Evolutionary conservation across 2,888 invertebrate species (phyloP).

Genomic region (Dyspetes luteomarginatus): DNA sequence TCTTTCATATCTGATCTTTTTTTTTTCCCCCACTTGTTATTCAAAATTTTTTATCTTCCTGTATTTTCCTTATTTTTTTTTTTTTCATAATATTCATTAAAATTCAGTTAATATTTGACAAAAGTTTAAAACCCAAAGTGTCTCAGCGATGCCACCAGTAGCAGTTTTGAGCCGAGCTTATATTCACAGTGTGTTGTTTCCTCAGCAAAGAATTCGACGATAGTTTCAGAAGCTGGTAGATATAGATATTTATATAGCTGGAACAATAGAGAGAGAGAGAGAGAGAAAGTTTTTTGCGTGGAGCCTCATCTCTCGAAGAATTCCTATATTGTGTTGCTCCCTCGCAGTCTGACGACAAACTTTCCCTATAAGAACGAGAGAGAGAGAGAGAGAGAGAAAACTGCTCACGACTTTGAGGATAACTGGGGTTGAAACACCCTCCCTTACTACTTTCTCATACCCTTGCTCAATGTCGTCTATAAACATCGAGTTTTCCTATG

Average conservation of each 20-base stretch:
- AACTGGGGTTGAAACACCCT: constrained; percentile 18
- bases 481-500: neutral
- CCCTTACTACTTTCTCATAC: neutral
- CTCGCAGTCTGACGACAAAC: constrained; percentile 15
- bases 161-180: constrained; percentile 7
- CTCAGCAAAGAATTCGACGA: constrained; percentile 17
- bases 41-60: neutral
- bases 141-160: neutral
- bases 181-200: constrained; percentile 22
- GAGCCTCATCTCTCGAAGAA: constrained; percentile 27
- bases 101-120: neutral
- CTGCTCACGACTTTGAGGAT: constrained; percentile 26
- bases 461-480: neutral
- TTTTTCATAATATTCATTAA: constrained; percentile 3
- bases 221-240: constrained; percentile 1
- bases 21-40: neutral
- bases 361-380: constrained; percentile 27
- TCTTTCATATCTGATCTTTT: no score
- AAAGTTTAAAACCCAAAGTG: constrained; percentile 3
- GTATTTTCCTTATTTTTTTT: neutral
- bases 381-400: constrained; percentile 19
- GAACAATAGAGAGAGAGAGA: neutral
- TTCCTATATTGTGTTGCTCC: constrained; percentile 37
- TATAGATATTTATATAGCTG: neutral
- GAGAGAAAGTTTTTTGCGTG: constrained; percentile 29